Base-by-base conservation (phyloP, 2,888 invertebrate genomes). In the Cheilosia grossa region DNA sequence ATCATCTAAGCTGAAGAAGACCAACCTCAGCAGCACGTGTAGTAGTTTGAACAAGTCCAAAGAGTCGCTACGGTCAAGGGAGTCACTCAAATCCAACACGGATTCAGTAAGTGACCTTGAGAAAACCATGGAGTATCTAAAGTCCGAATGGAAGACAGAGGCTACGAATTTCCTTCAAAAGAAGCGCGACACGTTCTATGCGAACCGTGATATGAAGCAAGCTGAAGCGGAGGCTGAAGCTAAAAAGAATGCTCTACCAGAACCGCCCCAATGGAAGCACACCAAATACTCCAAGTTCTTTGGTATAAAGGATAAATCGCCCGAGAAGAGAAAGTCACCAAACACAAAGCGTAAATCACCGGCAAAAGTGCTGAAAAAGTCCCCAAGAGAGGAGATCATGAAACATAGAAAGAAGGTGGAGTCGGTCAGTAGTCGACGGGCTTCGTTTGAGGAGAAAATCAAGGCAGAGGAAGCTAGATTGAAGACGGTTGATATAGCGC, bases 51-150 rank as follows among this genome's bases (percentile, higher is more conserved):
- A 89, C 59, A 90, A 89, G 15, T 91, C 91, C 0, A 86, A 88
- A 1, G 91, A 91, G n/a, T 91, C 91, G 0, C 42, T 88, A n/a
- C 67, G 85, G 30, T 87, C 88, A 1, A 87, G 58, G 27, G 82
- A 87, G 19, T 88, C 88, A 1, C n/a, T 89, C 1, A 88, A 83
- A 15, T 90, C 90, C 0, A 89, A 88, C 10, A 89, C 89, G 1
- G 90, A 90, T 13, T 89, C 89, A 2, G 87, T 91, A 63, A 90
- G 89, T 82, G 91, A 92, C 81, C 86, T 92, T 33, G 91, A 92
- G 44, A 90, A 89, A 49, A 92, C 91, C 1, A 91, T 92, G 91
- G 91, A 91, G 40, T 91, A 91, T 82, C 83, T 92, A 37, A 90
- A 90, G 67, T 88, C 89, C 4, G 91, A 91, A 72, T 92, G 91